phyloP scores from a whole-genome alignment of 1,140 invertebrate species.

The Dysdera silvatica region DNA sequence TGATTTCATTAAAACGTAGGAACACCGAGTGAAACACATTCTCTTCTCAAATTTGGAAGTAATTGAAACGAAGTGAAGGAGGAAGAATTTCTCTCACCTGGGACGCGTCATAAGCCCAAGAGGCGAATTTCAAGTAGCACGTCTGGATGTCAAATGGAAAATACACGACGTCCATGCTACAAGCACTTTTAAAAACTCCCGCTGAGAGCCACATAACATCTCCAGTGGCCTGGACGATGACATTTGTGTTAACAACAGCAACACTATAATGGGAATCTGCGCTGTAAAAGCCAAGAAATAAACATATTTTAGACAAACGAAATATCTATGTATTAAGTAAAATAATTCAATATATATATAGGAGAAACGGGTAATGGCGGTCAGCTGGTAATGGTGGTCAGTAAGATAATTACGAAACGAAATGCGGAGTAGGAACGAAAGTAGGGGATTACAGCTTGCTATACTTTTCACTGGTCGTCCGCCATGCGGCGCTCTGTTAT shows the following conservation, averaged over 20 bases:
- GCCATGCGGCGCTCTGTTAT: too few relatives aligned
- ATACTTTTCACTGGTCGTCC: too few relatives aligned
- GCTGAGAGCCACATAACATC: slow-evolving; percentile 41
- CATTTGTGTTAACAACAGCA: slow-evolving; percentile 42
- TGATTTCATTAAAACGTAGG: too few relatives aligned
- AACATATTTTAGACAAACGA: background rate
- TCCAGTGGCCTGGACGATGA: slow-evolving; percentile 40
- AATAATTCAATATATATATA: background rate
- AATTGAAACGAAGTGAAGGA: too few relatives aligned
- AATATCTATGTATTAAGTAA: background rate
- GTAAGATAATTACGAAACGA: background rate
- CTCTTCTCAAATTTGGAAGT: too few relatives aligned
- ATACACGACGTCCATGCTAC: slow-evolving; percentile 45
- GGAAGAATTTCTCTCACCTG: background rate
- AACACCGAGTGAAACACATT: too few relatives aligned
- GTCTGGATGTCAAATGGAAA: slow-evolving; percentile 53
- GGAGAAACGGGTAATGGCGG: background rate
- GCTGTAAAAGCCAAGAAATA: slow-evolving; percentile 30
- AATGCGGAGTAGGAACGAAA: too few relatives aligned
- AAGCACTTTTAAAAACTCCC: slow-evolving; percentile 42
- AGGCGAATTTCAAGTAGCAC: slow-evolving; percentile 92
- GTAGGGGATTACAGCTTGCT: too few relatives aligned
- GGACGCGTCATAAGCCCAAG: slow-evolving; percentile 80
- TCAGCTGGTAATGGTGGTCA: too few relatives aligned
- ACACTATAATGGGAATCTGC: slow-evolving; percentile 43